These are phyloP conservation scores for Drosophila pseudotalamancana DNA, from an alignment of 2,888 invertebrate genomes.

Conservation along the genomic window DNA sequence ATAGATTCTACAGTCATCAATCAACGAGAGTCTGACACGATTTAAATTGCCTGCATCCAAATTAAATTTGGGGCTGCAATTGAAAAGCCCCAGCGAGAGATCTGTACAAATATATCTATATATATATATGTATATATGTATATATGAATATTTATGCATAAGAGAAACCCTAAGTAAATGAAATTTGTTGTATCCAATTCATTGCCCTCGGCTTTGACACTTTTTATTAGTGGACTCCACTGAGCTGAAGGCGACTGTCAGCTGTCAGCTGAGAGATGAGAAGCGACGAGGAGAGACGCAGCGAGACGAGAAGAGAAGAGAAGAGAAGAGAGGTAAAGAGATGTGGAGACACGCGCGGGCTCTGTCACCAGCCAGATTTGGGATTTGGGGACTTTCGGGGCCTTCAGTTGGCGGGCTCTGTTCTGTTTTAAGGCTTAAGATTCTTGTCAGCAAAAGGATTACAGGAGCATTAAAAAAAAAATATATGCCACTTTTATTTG, in stretches of 20 bases:
- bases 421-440: slow-evolving; percentile 67
- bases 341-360: slow-evolving; percentile 27
- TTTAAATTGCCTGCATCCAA: slow-evolving; percentile 72
- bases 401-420: slow-evolving; percentile 12
- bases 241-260: slow-evolving; percentile 55
- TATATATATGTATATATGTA: neutral
- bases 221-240: slow-evolving; percentile 23
- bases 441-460: slow-evolving; percentile 75
- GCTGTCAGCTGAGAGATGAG: slow-evolving; percentile 60
- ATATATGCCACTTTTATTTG: slow-evolving; percentile 46
- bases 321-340: slow-evolving; percentile 28
- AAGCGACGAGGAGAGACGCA: slow-evolving; percentile 38
- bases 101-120: neutral
- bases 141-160: neutral
- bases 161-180: slow-evolving; percentile 27
- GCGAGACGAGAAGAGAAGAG: slow-evolving; percentile 18
- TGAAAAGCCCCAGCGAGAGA: slow-evolving; percentile 26
- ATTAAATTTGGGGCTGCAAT: slow-evolving; percentile 36
- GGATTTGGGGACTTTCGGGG: slow-evolving; percentile 34
- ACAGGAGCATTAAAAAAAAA: slow-evolving; percentile 71
- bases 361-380: slow-evolving; percentile 61
- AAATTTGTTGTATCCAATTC: slow-evolving; percentile 38
- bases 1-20: slow-evolving; percentile 68
- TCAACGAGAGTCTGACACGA: slow-evolving; percentile 70
- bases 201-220: slow-evolving; percentile 39